Evolutionary conservation across 30 jellyfish, hydroid and myxozoan species (phyloP), one percentile per base, ranked within the genome.

Genomic region (Mastigias papua): DNA sequence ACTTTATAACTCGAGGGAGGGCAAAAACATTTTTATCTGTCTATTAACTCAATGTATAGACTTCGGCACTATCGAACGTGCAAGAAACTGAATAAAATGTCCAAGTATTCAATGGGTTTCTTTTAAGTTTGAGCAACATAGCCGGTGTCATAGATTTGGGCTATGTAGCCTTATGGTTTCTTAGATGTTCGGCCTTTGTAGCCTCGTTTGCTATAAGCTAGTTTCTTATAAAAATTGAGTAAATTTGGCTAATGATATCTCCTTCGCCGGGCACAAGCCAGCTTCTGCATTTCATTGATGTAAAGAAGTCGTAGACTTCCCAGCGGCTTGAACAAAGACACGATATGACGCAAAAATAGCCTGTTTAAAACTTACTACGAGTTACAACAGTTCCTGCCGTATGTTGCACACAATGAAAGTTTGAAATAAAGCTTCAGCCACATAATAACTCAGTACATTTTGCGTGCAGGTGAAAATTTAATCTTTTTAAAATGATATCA

Each of bases 341-440:
- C 67, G 35, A 23, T 63, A 27, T 19, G 35, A 23, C 4, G 19
- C 74, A 23, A 63, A 63, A 63, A 9, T 27, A 58, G 21, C 42
- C 19, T 11, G 11, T 3, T 7, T 9, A 42, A 63, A 2, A 63
- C 7, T 63, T 7, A 5, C 74, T 27, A 23, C 74, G 8, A 21
- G 74, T 63, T 42, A 63, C 74, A 63, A 63, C 74, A 63, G 74
- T 25, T 27, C 23, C 54, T 11, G 11, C 54, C 54, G 11, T 37
- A 37, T 37, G 54, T 37, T 11, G 25, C 8, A 1, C 42, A 63
- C 35, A 63, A 63, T 8, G 74, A 7, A 25, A 7, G 21, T 19
- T 63, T 23, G 35, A 63, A 63, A 63, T 63, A 27, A 25, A 27
- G 23, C 35, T 35, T 9, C 42, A 1, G 3, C 5, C 1, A 7